Base-by-base conservation (phyloP, 1,140 invertebrate species). In the Pygmarrhopalites habei region DNA sequence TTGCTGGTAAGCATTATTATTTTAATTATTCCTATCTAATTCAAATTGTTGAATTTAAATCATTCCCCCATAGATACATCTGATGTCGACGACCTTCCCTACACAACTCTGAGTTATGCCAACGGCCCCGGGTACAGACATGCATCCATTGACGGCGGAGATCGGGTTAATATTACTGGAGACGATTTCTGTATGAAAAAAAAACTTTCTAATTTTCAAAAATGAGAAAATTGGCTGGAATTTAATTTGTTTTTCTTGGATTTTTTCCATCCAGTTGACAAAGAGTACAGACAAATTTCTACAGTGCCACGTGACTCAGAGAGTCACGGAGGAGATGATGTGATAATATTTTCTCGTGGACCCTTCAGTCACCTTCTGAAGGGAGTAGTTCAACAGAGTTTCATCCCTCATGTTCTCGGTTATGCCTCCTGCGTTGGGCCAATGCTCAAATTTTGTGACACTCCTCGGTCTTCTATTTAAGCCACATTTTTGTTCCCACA, bases 241-340 rank as follows among this genome's bases (percentile, higher is more conserved):
- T n/a, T n/a, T n/a, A n/a, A n/a, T n/a, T n/a, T n/a, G n/a, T n/a
- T n/a, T n/a, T n/a, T n/a, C n/a, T n/a, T n/a, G n/a, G n/a, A n/a
- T n/a, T n/a, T n/a, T n/a, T n/a, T n/a, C n/a, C n/a, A n/a, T n/a
- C 4, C 29, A 62, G 62, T 43, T 17, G 55, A 66, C 57, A 64
- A 69, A 23, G 76, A 77, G 60, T 73, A 75, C 53, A 70, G 74
- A 4, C 76, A 78, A 53, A 71, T 75, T 5, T 69, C 86, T 0
- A 86, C 85, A 0, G 84, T 86, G 0, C 86, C 86, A 0, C 74
- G 84, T 32, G 82, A 85, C 64, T 88, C 86, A 83, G 86, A 86
- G 12, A 90, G 89, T 0, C 91, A 94, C 72, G 89, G 89, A 0
- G 91, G 88, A 7, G 90, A 94, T 76, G 91, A 94, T 75, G 91